Conservation (phyloP, 2,797 vertebrate species). For the Lepus oiostolus region DNA sequence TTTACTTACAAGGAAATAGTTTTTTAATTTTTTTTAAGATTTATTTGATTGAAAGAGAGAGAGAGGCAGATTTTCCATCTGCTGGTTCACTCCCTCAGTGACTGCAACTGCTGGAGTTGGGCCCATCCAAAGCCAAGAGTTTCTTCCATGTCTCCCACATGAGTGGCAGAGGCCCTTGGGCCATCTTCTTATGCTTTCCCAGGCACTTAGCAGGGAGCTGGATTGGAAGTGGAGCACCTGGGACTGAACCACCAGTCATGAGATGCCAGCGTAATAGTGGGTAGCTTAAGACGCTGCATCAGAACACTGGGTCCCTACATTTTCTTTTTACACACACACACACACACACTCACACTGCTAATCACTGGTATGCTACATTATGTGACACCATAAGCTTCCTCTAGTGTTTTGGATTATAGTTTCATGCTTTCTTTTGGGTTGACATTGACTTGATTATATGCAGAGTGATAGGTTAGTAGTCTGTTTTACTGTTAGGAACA, state of each 20-base stretch:
- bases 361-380: neutral
- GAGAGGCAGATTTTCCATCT: too few species aligned
- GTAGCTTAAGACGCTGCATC: too few species aligned
- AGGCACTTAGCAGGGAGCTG: too few species aligned
- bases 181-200: too few species aligned
- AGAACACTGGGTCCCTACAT: neutral
- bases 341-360: neutral
- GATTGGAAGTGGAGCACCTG: too few species aligned
- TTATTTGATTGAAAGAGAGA: neutral
- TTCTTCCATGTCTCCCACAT: too few species aligned
- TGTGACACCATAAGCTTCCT: neutral
- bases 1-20: slow-evolving; percentile 16
- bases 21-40: neutral
- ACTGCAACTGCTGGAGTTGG: too few species aligned
- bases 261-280: too few species aligned
- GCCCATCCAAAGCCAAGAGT: too few species aligned
- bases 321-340: neutral
- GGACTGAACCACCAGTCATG: too few species aligned
- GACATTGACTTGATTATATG: neutral
- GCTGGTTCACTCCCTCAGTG: too few species aligned
- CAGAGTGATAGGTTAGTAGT: neutral
- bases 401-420: neutral
- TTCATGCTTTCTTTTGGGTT: slow-evolving; percentile 45
- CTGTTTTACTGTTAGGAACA: neutral
- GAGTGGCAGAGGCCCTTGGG: too few species aligned